Evolutionary conservation across 2,797 vertebrate genomes (phyloP), one percentile per base, ranked within the genome.

Genomic region (Acanthornis magna): DNA sequence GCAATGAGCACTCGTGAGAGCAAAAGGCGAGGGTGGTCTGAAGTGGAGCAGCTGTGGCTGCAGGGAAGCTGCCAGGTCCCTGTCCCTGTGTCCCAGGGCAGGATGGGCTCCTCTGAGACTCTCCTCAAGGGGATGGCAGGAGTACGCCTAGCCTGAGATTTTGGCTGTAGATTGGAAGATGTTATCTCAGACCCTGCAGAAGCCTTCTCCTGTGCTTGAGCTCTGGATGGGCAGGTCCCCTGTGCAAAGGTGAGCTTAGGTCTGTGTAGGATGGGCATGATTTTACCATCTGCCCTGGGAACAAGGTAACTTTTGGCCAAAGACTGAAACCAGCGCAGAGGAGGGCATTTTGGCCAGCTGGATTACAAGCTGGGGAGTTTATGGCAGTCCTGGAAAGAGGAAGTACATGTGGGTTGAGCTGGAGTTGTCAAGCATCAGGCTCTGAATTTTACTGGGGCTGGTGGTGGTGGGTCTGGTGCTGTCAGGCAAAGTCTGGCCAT

Each of bases 1-100:
- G 22, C n/a, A 51, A 4, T 26, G 36, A 47, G 11, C 30, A 53
- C 5, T 11, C 0, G 0, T 40, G 60, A 74, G 11, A 85, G 7
- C 16, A 67, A 48, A 91, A 6, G 20, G 9, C 18, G 27, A 21
- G 3, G 10, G 11, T 48, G 30, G n/a, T 40, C 29, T 73, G 27
- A 48, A 26, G 3, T 34, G 60, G 54, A 38, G 7, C 26, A 8
- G 23, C 53, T 30, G 54, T 63, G 36, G 27, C 32, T 81, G 62
- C 55, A 47, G 51, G 23, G 34, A 26, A 68, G 55, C 30, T 89
- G 45, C 45, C 67, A 82, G 55, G 1, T 1, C 22, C 61, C 27
- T 81, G 38, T 8, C 34, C 25, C 53, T 32, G n/a, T 36, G 36
- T 50, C 43, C 72, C 36, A 13, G 36, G 36, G 10, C 55, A 22